Conservation (phyloP, 1,140 invertebrate species). For the Drosophila funebris region DNA sequence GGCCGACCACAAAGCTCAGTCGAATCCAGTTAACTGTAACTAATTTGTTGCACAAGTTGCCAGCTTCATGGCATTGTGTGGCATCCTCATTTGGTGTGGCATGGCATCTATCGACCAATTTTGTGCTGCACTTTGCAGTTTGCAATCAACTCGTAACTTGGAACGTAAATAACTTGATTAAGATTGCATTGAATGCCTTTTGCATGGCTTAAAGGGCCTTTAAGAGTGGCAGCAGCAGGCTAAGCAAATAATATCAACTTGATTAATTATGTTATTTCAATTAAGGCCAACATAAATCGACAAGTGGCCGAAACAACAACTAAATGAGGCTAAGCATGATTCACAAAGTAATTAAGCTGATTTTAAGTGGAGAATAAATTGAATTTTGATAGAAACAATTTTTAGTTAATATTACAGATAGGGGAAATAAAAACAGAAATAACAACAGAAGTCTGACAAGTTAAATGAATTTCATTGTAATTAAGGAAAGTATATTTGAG, state of each 20-base stretch:
- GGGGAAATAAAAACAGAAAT: no score
- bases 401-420: no score
- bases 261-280: conserved; percentile 11
- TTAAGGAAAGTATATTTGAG: no score
- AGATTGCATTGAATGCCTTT: background rate
- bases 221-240: background rate
- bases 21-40: conserved; percentile 68
- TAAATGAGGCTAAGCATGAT: no score
- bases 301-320: no score
- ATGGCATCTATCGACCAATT: background rate
- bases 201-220: background rate
- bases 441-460: no score
- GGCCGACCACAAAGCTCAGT: conserved; percentile 26
- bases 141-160: conserved; percentile 13
- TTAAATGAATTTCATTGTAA: no score
- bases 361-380: no score
- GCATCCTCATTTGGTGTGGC: background rate
- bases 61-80: conserved; percentile 8
- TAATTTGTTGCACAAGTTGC: conserved; percentile 66
- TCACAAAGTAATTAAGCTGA: no score
- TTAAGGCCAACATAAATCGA: background rate
- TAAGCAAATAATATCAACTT: background rate
- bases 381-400: no score
- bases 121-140: conserved; percentile 26
- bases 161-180: conserved; percentile 39